Conservation (phyloP, 2,888 invertebrate genomes). For the Ichneumoninae sp. region DNA sequence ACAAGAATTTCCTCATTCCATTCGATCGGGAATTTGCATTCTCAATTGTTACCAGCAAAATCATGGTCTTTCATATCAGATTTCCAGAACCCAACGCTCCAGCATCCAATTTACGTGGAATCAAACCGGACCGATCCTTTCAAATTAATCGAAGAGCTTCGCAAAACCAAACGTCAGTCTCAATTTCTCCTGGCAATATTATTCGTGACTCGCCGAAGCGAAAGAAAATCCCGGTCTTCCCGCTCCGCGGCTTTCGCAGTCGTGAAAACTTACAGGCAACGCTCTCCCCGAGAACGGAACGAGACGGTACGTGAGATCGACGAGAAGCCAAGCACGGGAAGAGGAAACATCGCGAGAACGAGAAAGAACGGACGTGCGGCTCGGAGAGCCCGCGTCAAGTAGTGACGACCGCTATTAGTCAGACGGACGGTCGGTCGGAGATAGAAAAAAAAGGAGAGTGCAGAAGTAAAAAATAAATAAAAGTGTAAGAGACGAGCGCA, state of each 20-base stretch:
- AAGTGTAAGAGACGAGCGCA: not conserved
- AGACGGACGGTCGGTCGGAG: constrained; percentile 46
- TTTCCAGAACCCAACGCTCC: too few relatives aligned
- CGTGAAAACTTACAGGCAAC: constrained; percentile 55
- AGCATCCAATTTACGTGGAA: too few relatives aligned
- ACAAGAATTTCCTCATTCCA: too few relatives aligned
- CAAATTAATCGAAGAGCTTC: constrained; percentile 15
- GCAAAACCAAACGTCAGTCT: constrained; percentile 26
- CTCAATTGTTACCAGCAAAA: too few relatives aligned
- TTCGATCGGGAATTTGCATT: too few relatives aligned
- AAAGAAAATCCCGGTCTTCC: constrained; percentile 42
- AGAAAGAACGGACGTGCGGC: constrained; percentile 25
- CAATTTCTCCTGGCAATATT: constrained; percentile 26
- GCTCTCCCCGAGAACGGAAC: constrained; percentile 1
- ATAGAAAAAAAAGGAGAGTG: constrained; percentile 14
- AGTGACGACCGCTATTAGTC: constrained; percentile 61
- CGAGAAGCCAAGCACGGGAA: constrained; percentile 15
- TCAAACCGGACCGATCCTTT: not conserved
- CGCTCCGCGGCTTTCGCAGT: constrained; percentile 6
- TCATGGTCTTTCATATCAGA: too few relatives aligned
- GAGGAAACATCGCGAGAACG: not conserved
- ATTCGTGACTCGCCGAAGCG: constrained; percentile 45
- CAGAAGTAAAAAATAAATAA: constrained; percentile 18
- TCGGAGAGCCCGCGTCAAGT: constrained; percentile 45
- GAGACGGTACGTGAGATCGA: not conserved